phyloP scores from a whole-genome alignment of 2,113 vertebrate species.

The Tauraco erythrolophus region DNA sequence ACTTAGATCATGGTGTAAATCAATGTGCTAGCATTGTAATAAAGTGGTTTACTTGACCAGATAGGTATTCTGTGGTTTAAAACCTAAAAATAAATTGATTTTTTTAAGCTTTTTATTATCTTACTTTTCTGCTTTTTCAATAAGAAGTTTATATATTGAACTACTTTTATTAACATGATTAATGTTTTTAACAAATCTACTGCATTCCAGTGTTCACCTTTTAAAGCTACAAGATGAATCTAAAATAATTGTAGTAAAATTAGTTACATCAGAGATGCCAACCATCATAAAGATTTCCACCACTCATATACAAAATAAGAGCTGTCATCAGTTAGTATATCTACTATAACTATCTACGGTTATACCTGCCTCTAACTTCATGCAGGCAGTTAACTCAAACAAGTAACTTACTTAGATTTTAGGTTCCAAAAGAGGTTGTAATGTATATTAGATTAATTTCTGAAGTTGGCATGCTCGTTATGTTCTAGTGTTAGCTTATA shows the following conservation, averaged over 20 bases:
- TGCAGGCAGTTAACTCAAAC: not conserved
- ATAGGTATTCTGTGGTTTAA: conserved; percentile 10
- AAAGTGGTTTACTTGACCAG: conserved; percentile 25
- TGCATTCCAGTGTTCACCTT: not conserved
- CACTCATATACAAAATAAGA: not conserved
- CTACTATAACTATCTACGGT: not conserved
- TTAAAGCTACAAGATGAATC: not conserved
- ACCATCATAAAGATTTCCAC: not conserved
- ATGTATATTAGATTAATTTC: not conserved
- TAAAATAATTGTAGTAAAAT: not conserved
- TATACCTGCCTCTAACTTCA: not conserved
- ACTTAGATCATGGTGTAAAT: conserved; percentile 25
- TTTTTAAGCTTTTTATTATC: conserved; percentile 28
- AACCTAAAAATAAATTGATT: conserved; percentile 50
- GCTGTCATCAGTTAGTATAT: not conserved
- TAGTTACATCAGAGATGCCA: not conserved
- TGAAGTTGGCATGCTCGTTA: not conserved
- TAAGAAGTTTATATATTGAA: not conserved
- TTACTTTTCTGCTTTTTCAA: conserved; percentile 14
- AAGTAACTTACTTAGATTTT: not conserved
- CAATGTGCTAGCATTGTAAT: conserved; percentile 8
- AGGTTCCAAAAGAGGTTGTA: not conserved
- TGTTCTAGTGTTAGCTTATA: not conserved
- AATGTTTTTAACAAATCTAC: not conserved
- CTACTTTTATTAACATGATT: not conserved